A percentile compares a stretch with the other conserved stretches of the same genome.
phyloP scores from a whole-genome alignment of 2,797 vertebrate species.

The Heterohyrax brucei region DNA sequence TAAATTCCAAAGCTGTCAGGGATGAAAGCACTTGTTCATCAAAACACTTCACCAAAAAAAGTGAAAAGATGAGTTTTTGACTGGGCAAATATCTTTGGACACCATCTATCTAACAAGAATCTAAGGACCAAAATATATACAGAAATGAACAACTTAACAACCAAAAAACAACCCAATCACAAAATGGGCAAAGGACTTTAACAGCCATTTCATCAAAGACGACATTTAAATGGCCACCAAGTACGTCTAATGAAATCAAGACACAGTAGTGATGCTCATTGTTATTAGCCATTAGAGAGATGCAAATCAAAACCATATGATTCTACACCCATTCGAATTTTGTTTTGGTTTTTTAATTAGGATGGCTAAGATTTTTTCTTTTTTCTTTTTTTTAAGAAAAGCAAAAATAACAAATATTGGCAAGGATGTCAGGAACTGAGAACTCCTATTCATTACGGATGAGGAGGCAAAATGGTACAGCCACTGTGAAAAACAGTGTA shows the following conservation, averaged over 20 bases:
- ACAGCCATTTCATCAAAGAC: background rate
- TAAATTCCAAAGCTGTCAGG: constrained; percentile 38
- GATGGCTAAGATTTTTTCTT: background rate
- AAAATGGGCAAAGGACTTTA: background rate
- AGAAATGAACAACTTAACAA: too few relatives aligned
- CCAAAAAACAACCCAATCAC: background rate
- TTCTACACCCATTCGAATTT: background rate
- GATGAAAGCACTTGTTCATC: background rate
- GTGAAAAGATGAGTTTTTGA: background rate
- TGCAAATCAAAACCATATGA: background rate
- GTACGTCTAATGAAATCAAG: background rate
- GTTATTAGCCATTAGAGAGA: background rate
- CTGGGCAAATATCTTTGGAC: too few relatives aligned
- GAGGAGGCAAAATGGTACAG: background rate
- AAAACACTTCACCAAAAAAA: background rate
- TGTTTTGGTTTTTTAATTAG: background rate
- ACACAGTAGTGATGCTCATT: background rate
- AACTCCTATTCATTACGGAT: background rate
- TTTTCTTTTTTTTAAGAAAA: too few relatives aligned
- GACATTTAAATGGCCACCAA: background rate
- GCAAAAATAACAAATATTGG: too few relatives aligned
- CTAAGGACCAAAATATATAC: too few relatives aligned
- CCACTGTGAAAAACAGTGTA: background rate
- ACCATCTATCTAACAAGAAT: too few relatives aligned
- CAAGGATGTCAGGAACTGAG: background rate